Percentiles rank a stretch among this genome's conserved stretches.
Evolutionary conservation across 2,797 vertebrate genomes (phyloP).

Genomic region (Manis javanica): DNA sequence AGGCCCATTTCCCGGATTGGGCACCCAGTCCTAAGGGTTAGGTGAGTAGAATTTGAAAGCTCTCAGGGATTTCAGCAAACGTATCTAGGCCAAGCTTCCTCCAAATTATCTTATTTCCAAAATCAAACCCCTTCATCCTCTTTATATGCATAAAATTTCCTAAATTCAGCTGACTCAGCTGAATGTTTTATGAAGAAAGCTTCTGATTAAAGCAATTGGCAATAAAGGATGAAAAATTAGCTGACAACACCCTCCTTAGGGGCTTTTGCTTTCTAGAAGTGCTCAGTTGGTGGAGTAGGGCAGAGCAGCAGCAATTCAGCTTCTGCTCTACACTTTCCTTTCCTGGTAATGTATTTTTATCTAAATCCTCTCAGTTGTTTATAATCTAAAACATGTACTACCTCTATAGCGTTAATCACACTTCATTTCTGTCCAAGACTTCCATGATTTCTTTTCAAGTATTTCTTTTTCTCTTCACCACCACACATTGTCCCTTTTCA

Average conservation of each 20-base stretch:
- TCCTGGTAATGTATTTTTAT: background rate
- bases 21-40: background rate
- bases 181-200: background rate
- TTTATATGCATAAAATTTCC: background rate
- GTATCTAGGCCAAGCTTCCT: background rate
- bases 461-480: background rate
- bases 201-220: background rate
- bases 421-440: background rate
- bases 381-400: background rate
- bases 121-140: background rate
- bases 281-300: background rate
- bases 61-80: background rate
- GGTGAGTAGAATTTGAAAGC: background rate
- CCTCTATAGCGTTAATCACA: background rate
- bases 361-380: background rate
- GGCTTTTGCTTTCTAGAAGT: background rate
- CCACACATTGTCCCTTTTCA: background rate
- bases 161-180: background rate
- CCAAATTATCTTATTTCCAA: background rate
- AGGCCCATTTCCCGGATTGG: background rate
- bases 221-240: slow-evolving; percentile 16
- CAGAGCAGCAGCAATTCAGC: background rate
- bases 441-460: background rate
- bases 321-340: background rate
- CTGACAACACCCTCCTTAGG: background rate